phyloP scores from a whole-genome alignment of 2,113 vertebrate species.

The Cavia porcellus region DNA sequence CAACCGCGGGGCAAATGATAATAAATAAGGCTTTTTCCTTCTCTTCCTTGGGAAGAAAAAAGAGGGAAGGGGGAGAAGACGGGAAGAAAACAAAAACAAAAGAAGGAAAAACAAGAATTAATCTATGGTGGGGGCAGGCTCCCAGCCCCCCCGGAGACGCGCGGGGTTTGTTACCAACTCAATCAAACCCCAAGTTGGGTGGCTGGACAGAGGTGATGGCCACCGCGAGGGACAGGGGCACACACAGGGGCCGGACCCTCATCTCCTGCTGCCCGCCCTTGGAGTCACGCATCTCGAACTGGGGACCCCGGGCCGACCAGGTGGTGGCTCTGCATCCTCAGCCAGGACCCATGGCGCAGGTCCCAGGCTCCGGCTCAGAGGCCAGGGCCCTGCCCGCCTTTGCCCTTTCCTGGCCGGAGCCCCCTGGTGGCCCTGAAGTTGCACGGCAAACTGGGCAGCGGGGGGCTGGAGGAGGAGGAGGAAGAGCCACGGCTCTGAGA shows the following conservation, averaged over 20 bases:
- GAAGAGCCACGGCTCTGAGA: slow-evolving; percentile 2
- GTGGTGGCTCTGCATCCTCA: neutral
- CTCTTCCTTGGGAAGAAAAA: slow-evolving; percentile 79
- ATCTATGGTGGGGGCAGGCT: slow-evolving; percentile 67
- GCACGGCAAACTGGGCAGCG: neutral
- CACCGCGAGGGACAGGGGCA: neutral
- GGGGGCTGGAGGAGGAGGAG: neutral
- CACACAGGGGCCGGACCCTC: neutral
- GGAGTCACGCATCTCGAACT: neutral
- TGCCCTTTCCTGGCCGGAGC: neutral
- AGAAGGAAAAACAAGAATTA: slow-evolving; percentile 82
- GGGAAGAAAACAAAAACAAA: slow-evolving; percentile 46
- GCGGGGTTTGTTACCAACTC: slow-evolving; percentile 60
- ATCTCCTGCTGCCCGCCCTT: neutral
- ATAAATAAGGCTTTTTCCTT: slow-evolving; percentile 85
- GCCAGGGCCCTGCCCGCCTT: neutral
- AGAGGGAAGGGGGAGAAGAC: neutral
- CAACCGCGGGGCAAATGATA: slow-evolving; percentile 86
- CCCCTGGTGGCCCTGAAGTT: neutral
- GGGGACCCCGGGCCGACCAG: rapidly evolving
- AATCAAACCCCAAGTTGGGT: slow-evolving; percentile 70
- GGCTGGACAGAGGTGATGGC: neutral
- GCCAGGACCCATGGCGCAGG: neutral
- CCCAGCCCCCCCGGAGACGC: slow-evolving; percentile 68
- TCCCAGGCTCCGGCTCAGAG: neutral